Evolutionary conservation across 2,797 vertebrate species (phyloP), one percentile per base, ranked within the genome.

Genomic region (Paramormyrops hopkinsi): DNA sequence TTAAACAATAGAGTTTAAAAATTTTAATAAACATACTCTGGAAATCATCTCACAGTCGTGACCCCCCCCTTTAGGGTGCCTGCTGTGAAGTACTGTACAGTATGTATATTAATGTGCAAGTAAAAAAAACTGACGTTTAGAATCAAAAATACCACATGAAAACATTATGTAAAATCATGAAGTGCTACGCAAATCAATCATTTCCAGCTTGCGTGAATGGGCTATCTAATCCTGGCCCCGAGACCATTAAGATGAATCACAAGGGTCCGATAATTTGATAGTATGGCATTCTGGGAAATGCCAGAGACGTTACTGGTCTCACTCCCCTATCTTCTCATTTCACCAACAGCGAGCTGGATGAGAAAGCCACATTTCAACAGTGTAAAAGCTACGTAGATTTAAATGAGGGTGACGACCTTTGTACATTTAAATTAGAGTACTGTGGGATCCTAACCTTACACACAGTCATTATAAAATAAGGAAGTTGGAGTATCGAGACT

Each of bases 401-500:
- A 82, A 82, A 82, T 82, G 41, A 44, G 41, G 41, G 6, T 46
- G 41, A n/a, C 6, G 8, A 46, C 41, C 29, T 19, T 46, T n/a
- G 41, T 82, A 73, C 12, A 82, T 82, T 46, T 46, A 44, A 46
- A 44, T 82, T 46, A 46, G 76, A 44, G 41, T 82, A 82, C 76
- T 19, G 76, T 4, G 76, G 41, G 17, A 9, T 46, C 37, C 37
- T 46, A 46, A 19, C 46, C 76, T 7, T 46, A 82, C 76, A 79
- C 37, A 82, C 17, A 22, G 41, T 19, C 6, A 4, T 37, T 17
- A 73, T 73, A 37, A 33, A 73, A 82, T 44, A 46, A 50, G 87
- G 25, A 90, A 62, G 54, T 53, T 7, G n/a, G n/a, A 54, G 41
- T 29, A 48, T 50, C 25, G 65, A 82, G 62, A 54, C 69, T 93